Evolutionary conservation across 2,888 invertebrate genomes (phyloP).

Genomic region (Tyria jacobaeae): DNA sequence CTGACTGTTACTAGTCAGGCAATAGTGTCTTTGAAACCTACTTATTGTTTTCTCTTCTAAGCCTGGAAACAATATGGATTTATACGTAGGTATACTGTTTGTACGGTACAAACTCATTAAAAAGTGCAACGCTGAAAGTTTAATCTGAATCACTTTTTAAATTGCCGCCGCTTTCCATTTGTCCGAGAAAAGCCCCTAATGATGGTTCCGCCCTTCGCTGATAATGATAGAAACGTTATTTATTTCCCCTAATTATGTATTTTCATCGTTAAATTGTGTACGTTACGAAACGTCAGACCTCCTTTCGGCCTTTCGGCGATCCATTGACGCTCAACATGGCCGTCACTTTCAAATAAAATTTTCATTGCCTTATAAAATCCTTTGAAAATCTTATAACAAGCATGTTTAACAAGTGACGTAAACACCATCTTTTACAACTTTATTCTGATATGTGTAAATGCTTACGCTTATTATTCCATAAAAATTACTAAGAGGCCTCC

Average conservation of each 20-base stretch:
- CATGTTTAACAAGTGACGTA: constrained; percentile 34
- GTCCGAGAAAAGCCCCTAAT: constrained; percentile 17
- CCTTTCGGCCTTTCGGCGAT: constrained; percentile 56
- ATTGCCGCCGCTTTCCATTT: too few species aligned
- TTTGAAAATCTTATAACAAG: constrained; percentile 45
- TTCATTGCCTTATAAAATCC: constrained; percentile 54
- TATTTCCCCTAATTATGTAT: constrained; percentile 27
- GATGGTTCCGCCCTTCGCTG: constrained; percentile 18
- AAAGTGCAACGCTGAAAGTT: neutral
- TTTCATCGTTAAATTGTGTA: constrained; percentile 41
- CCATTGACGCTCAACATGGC: constrained; percentile 58
- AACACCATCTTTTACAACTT: neutral
- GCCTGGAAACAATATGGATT: neutral
- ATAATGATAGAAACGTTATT: constrained; percentile 21
- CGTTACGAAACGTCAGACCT: constrained; percentile 44
- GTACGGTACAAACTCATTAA: neutral
- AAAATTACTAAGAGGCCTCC: neutral
- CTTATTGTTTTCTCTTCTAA: constrained; percentile 8
- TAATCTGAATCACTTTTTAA: constrained; percentile 7
- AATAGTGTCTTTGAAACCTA: constrained; percentile 18
- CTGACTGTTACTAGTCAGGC: constrained; percentile 2
- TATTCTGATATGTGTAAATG: neutral
- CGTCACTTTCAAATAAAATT: constrained; percentile 53
- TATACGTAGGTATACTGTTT: neutral
- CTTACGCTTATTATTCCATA: too few species aligned